Evolutionary conservation across 2,797 vertebrate species (phyloP), one percentile per base, ranked within the genome.

Genomic region (Cossypha caffra): DNA sequence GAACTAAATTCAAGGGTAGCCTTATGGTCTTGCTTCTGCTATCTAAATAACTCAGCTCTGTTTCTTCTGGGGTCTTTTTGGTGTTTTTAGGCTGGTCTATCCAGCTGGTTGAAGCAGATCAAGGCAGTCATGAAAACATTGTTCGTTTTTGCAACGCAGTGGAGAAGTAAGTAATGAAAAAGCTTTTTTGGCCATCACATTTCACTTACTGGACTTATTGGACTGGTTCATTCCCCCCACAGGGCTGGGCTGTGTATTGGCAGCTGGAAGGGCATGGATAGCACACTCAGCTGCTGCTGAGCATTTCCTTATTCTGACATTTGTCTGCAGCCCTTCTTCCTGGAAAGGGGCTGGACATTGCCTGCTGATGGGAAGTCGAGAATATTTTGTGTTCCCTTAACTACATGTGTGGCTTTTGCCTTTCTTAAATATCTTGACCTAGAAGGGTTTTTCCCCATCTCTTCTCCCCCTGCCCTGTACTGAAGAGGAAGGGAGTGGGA

Each of bases 81-180:
- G 7, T 86, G 28, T 74, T 94, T 97, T 91, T 66, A 98, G 98
- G 33, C 45, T 81, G 88, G 81, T 90, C 71, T 66, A 72, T 98
- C 93, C 95, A 95, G 61, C 88, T 98, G 48, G 25, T 61, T 63
- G 94, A 97, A 93, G 86, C 92, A 76, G 87, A 89, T 48, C 93
- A 89, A 95, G 97, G 97, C 54, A 97, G 96, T 45, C 94, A 97
- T 37, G 73, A 51, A 47, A 97, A 20, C 47, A 86, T 86, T 15
- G 69, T 10, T 73, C 94, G 74, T 62, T 98, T 98, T 91, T 98
- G 97, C 72, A 86, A 62, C 0, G 28, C 81, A 76, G 97, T 98
- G 38, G 93, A 96, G 58, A 97, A 73, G 98, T 98, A 74, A 98
- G 98, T 98, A 75, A 75, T 28, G 21, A 40, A 85, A 68, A 73